Percentiles rank a stretch among this genome's conserved stretches.
Conservation (phyloP, 2,113 vertebrate genomes). For the Tragulus kanchil region DNA sequence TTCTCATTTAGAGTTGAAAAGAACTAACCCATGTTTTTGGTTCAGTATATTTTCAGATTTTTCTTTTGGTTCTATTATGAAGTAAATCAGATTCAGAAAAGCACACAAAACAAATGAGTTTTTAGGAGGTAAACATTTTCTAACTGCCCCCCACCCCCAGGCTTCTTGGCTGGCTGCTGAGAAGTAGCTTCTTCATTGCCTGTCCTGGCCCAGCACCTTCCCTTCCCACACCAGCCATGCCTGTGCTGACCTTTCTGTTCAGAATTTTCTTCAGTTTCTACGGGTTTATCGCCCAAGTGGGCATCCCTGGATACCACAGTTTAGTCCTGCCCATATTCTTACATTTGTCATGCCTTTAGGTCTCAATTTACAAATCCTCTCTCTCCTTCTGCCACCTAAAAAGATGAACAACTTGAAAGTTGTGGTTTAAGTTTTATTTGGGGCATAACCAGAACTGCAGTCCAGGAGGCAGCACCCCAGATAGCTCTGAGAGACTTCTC, state of each 20-base stretch:
- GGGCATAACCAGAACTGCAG: too few species aligned
- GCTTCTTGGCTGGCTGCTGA: neutral
- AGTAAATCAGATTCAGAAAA: conserved; percentile 8
- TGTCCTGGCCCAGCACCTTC: neutral
- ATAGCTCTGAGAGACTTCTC: too few species aligned
- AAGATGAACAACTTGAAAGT: too few species aligned
- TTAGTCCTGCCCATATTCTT: neutral
- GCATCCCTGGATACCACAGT: neutral
- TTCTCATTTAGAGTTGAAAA: neutral
- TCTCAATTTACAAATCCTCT: neutral
- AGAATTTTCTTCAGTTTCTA: neutral
- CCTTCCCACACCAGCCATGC: neutral
- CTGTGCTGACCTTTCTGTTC: neutral
- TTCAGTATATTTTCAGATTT: neutral
- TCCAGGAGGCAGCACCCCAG: too few species aligned
- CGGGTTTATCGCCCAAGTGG: neutral
- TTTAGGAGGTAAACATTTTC: neutral
- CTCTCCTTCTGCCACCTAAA: neutral
- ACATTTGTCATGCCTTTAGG: neutral
- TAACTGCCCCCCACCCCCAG: neutral
- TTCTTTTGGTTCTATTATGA: neutral
- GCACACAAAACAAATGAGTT: neutral
- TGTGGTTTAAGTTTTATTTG: too few species aligned
- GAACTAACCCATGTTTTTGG: neutral
- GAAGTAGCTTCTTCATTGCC: neutral